Conservation (phyloP, 1,140 invertebrate species). For the Ceratosolen solmsi region DNA sequence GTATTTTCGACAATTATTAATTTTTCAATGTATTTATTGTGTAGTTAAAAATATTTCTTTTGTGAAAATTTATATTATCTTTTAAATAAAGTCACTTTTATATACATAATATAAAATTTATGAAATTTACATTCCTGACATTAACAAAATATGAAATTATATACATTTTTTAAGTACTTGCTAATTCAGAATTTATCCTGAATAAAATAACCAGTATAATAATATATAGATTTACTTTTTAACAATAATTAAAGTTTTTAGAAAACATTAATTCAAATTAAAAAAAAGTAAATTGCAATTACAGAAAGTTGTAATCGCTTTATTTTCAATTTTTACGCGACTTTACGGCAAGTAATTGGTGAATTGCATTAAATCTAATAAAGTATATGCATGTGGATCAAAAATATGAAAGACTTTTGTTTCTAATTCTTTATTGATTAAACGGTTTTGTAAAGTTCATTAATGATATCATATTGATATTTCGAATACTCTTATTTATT, state of each 20-base stretch:
- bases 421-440: conserved; percentile 44
- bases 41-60: conserved; percentile 2
- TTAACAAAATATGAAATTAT: too few relatives aligned
- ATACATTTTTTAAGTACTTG: background rate
- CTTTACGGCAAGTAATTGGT: conserved; percentile 70
- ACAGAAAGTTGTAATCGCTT: conserved; percentile 69
- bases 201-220: too few relatives aligned
- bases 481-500: conserved; percentile 50
- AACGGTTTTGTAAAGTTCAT: conserved; percentile 58
- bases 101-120: background rate
- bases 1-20: too few relatives aligned
- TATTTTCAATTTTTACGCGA: conserved; percentile 70
- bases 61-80: too few relatives aligned
- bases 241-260: too few relatives aligned
- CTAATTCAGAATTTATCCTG: background rate
- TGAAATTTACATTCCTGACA: too few relatives aligned
- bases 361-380: conserved; percentile 65
- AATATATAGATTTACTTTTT: background rate
- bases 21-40: too few relatives aligned
- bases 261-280: background rate
- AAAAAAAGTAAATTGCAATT: conserved; percentile 50
- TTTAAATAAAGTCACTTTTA: background rate
- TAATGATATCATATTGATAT: conserved; percentile 58
- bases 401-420: conserved; percentile 62
- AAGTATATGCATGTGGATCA: conserved; percentile 68